Evolutionary conservation across 2,113 vertebrate species (phyloP), one percentile per base, ranked within the genome.

Genomic region (Sander vitreus): DNA sequence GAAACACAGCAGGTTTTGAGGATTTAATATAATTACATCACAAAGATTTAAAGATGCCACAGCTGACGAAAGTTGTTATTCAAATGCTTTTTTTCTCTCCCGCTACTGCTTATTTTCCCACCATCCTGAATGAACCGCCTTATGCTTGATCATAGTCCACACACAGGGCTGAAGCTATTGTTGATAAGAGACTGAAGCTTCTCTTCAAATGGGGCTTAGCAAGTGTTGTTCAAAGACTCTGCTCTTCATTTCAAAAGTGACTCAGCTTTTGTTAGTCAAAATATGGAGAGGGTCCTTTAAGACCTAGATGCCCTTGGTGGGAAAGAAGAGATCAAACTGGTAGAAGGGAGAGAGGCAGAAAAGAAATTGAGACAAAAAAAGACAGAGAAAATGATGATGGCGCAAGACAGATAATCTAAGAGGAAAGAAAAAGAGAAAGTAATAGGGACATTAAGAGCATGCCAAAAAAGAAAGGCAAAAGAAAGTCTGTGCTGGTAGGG

Each of bases 171-270:
- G 27, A 71, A 73, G 77, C 88, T 67, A 85, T 91, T 93, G 91
- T 91, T 45, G 85, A 92, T 92, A 89, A 92, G 81, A 83, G 89
- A 91, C 85, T 83, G 85, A 82, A 53, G 87, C 82, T 76, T 82
- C 83, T 87, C 91, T 92, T 93, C 66, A 90, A 92, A 87, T 82
- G 86, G 79, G 91, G 89, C 89, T 93, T 90, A 92, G 90, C 64
- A 9, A 91, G 87, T 78, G 89, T 77, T 73, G 81, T 85, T 93
- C 90, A 89, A 88, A 92, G 87, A 83, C 83, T 65, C 72, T 48
- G 77, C 84, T 89, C 89, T 87, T 91, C 83, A 87, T 92, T 91
- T 90, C 78, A 92, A 91, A 89, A 90, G 87, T 91, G 87, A 92
- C 88, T 90, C 84, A 63, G 89, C 90, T 89, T 91, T 92, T 92